These are phyloP conservation scores for Pheosia tremula DNA, from an alignment of 2,888 invertebrate species.

Conservation along the genomic window DNA sequence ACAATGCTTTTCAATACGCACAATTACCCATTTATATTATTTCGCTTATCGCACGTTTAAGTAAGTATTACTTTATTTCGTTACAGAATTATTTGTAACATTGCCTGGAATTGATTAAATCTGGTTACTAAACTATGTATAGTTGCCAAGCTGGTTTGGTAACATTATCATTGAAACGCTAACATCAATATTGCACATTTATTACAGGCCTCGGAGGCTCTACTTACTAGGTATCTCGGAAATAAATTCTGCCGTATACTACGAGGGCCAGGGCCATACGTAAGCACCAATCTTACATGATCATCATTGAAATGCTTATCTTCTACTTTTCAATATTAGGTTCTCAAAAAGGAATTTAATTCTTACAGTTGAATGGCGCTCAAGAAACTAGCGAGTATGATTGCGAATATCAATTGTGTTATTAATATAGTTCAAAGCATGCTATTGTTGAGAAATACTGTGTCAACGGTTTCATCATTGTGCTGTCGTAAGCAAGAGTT, in stretches of 20 bases:
- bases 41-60: slow-evolving; percentile 3
- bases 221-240: too few relatives aligned
- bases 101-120: slow-evolving; percentile 9
- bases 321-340: too few relatives aligned
- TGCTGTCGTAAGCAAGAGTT: background rate
- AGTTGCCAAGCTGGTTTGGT: background rate
- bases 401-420: too few relatives aligned
- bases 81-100: slow-evolving; percentile 4
- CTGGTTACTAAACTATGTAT: slow-evolving; percentile 4
- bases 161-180: background rate
- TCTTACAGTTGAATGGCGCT: too few relatives aligned
- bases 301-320: too few relatives aligned
- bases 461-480: background rate
- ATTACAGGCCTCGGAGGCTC: too few relatives aligned
- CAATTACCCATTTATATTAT: slow-evolving; percentile 8
- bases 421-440: background rate
- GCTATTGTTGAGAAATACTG: background rate
- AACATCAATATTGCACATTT: background rate
- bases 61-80: slow-evolving; percentile 6
- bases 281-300: too few relatives aligned
- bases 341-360: too few relatives aligned
- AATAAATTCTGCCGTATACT: too few relatives aligned
- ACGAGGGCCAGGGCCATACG: too few relatives aligned
- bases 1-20: background rate
- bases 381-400: too few relatives aligned